phyloP scores from a whole-genome alignment of 2,888 invertebrate species.

The Ennomos fuscantarius region DNA sequence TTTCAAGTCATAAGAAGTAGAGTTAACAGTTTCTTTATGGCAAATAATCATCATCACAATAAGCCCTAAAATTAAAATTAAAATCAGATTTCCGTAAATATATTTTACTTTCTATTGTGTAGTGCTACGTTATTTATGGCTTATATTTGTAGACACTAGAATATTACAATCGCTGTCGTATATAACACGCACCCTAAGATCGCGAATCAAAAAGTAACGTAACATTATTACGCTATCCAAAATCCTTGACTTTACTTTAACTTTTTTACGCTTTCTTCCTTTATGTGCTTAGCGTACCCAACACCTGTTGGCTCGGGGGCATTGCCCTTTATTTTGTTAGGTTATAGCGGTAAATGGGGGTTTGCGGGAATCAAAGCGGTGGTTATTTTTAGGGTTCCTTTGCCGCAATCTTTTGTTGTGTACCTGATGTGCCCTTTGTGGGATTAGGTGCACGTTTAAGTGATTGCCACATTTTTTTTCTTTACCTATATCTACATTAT shows the following conservation, averaged over 20 bases:
- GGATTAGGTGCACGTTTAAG: constrained; percentile 24
- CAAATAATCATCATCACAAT: too few species aligned
- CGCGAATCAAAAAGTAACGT: constrained; percentile 67
- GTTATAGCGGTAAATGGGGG: constrained; percentile 62
- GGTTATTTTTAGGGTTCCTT: constrained; percentile 50
- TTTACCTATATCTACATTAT: too few species aligned
- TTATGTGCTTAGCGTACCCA: constrained; percentile 74
- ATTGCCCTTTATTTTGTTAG: constrained; percentile 68
- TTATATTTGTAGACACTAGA: background rate
- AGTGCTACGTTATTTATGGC: constrained; percentile 17
- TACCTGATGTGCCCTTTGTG: constrained; percentile 27
- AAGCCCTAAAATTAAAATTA: too few species aligned
- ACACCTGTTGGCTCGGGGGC: constrained; percentile 80
- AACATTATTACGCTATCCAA: constrained; percentile 70
- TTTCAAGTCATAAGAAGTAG: constrained; percentile 40
- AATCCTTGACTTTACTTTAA: constrained; percentile 73
- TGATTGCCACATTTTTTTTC: constrained; percentile 13
- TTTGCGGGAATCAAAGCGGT: constrained; percentile 59
- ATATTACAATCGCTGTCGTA: constrained; percentile 32
- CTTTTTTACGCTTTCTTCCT: constrained; percentile 78
- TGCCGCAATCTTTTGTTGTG: constrained; percentile 32
- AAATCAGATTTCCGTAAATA: too few species aligned
- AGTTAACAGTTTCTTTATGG: too few species aligned
- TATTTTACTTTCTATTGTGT: too few species aligned
- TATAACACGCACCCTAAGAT: constrained; percentile 33